Evolutionary conservation across 2,888 invertebrate genomes (phyloP).

Genomic region (Matsumyia berberina): DNA sequence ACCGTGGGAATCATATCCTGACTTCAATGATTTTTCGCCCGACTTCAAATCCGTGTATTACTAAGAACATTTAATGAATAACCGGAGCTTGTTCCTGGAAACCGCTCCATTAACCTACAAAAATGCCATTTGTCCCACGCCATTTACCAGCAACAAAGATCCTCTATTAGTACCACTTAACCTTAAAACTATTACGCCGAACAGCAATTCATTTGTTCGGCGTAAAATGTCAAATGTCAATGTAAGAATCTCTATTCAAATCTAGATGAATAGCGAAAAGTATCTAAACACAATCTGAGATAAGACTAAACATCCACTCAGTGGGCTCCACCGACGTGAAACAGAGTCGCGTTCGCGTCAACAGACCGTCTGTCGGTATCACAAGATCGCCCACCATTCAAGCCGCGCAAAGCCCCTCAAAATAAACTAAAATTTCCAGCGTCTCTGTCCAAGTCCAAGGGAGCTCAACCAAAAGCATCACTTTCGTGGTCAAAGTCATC

Average conservation of each 20-base stretch:
- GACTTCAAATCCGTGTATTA: too few species aligned
- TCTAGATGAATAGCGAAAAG: constrained; percentile 17
- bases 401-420: background rate
- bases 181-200: constrained; percentile 22
- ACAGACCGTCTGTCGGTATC: constrained; percentile 1
- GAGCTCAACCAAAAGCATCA: constrained; percentile 22
- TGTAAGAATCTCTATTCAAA: constrained; percentile 1
- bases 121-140: background rate
- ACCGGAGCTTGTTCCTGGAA: too few species aligned
- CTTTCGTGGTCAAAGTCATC: constrained; percentile 70
- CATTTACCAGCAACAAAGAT: background rate
- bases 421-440: background rate
- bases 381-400: constrained; percentile 11
- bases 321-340: background rate
- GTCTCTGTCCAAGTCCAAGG: constrained; percentile 12
- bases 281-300: constrained; percentile 40
- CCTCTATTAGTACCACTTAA: constrained; percentile 1
- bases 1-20: too few species aligned
- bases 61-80: too few species aligned
- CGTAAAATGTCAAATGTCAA: background rate
- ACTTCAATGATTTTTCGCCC: too few species aligned
- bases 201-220: constrained; percentile 2
- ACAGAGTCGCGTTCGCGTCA: background rate
- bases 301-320: constrained; percentile 32
- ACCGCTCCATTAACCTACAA: too few species aligned